Base-by-base conservation (phyloP, 2,113 vertebrate genomes). In the Salvelinus sp. region DNA sequence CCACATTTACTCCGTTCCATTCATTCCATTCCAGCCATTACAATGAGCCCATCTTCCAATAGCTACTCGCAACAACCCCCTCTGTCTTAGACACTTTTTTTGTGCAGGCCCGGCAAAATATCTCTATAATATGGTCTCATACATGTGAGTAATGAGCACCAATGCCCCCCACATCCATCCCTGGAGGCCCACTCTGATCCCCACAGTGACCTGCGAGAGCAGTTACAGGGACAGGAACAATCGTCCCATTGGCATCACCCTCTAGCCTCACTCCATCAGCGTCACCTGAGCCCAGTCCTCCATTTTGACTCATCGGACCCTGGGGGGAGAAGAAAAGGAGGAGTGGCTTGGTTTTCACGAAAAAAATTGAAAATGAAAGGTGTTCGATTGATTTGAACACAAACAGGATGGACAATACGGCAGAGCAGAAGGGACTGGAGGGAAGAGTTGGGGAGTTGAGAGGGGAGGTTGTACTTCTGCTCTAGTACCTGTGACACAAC, bases 251-350 rank as follows among this genome's bases (percentile, higher is more conserved):
- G 38, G 38, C 38, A 88, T 90, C 87, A 82, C 88, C 87, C 90
- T 90, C 67, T 83, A 78, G 89, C 83, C 86, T 81, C 85, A 86
- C 87, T 93, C 83, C 85, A 87, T 92, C 92, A 91, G 74, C 79
- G 87, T 90, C 92, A 89, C 86, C 85, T 85, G 76, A 83, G 78
- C 79, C 80, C 81, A 13, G 27, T 80, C 85, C 81, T 33, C 77
- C 66, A 4, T 82, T 75, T 79, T 79, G 75, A 57, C 79, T 33
- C 68, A 68, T 68, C 50, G 2, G 76, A 64, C 76, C 33, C 33
- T 38, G 33, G 33, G 33, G 33, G 33, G 6, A 7, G 33, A 83
- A 84, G 77, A 85, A 79, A 79, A 65, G 70, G 28, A 75, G 82
- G 77, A 76, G 66, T 78, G 77, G 78, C 72, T 87, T 87, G 85